These are phyloP conservation scores for Antheraea assamensis DNA, from an alignment of 2,888 invertebrate genomes.

Conservation along the genomic window DNA sequence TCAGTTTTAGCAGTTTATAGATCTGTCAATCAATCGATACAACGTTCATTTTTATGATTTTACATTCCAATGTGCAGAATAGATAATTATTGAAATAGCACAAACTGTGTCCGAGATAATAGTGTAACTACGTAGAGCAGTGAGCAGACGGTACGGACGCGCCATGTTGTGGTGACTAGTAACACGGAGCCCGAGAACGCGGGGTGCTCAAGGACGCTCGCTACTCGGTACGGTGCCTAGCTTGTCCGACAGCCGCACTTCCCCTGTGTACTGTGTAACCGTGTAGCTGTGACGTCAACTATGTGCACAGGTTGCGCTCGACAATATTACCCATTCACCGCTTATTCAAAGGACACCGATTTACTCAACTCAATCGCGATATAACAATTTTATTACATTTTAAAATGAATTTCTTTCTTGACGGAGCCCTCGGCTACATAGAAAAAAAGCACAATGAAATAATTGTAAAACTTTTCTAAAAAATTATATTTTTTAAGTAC, in stretches of 20 bases:
- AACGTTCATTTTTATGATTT: not conserved
- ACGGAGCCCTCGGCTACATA: too few species aligned
- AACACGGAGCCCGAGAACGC: not conserved
- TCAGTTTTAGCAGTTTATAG: too few species aligned
- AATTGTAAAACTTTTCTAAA: too few species aligned
- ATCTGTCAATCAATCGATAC: too few species aligned
- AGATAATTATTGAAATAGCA: not conserved
- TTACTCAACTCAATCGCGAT: not conserved
- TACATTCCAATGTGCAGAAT: too few species aligned
- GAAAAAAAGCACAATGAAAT: too few species aligned
- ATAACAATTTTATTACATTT: not conserved
- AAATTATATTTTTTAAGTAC: too few species aligned
- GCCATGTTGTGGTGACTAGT: not conserved
- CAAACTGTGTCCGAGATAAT: not conserved
- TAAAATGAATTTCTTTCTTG: not conserved
- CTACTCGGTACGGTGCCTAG: conserved; percentile 1
- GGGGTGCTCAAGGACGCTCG: not conserved
- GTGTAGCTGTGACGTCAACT: conserved; percentile 20
- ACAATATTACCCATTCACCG: not conserved
- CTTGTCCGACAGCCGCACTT: conserved; percentile 15
- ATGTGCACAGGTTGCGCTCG: conserved; percentile 21
- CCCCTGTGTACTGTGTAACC: conserved; percentile 15
- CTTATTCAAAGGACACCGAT: not conserved
- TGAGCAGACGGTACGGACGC: not conserved
- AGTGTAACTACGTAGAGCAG: not conserved